Evolutionary conservation across 1,140 invertebrate genomes (phyloP).

Genomic region (Cydia fagiglandana): DNA sequence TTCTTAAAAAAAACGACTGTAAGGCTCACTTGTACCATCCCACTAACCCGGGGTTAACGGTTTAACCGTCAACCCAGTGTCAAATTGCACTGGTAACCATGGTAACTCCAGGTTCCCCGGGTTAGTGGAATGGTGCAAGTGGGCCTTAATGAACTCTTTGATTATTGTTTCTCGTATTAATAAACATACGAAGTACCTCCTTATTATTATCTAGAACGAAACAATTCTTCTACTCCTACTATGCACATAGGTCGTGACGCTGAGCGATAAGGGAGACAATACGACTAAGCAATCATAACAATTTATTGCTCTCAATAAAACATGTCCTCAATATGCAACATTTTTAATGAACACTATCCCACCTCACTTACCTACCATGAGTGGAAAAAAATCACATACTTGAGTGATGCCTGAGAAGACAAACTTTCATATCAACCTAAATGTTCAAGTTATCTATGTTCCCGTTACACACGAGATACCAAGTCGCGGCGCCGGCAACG

Average conservation of each 20-base stretch:
- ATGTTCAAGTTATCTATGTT: slow-evolving; percentile 65
- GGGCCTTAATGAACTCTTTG: neutral
- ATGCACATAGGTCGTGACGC: slow-evolving; percentile 21
- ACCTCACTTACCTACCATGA: slow-evolving; percentile 19
- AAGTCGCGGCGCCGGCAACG: slow-evolving; percentile 50
- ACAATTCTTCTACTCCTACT: slow-evolving; percentile 18
- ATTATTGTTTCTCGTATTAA: slow-evolving; percentile 1
- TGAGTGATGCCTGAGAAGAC: slow-evolving; percentile 43
- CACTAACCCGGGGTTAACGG: too few species aligned
- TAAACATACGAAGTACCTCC: neutral
- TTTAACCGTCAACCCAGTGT: too few species aligned
- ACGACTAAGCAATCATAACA: slow-evolving; percentile 27
- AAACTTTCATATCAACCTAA: slow-evolving; percentile 47
- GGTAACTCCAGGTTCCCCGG: too few species aligned
- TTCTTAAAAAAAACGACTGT: too few species aligned
- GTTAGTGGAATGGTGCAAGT: too few species aligned
- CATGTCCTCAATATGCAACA: neutral
- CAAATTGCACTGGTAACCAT: too few species aligned
- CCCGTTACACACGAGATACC: slow-evolving; percentile 67
- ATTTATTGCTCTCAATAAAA: slow-evolving; percentile 27
- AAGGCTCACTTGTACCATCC: too few species aligned
- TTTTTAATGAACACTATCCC: slow-evolving; percentile 14
- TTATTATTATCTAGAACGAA: slow-evolving; percentile 15
- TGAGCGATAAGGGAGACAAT: slow-evolving; percentile 10
- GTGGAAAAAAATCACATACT: slow-evolving; percentile 37